Percentiles rank a stretch among this genome's conserved stretches.
These are phyloP conservation scores for Rutilus rutilus DNA, from an alignment of 2,113 vertebrate genomes.

Conservation along the genomic window DNA sequence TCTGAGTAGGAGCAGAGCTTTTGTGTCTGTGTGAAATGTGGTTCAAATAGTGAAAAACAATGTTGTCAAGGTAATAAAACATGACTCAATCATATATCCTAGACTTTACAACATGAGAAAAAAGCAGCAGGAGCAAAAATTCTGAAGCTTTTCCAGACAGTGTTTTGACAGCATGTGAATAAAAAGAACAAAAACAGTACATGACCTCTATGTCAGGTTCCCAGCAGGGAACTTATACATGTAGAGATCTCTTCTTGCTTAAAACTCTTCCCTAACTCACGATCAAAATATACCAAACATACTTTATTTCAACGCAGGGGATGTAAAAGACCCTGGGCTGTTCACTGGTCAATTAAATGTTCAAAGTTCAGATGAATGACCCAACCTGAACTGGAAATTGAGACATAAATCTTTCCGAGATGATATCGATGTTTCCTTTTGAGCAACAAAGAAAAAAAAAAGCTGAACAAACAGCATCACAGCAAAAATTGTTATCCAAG, in stretches of 20 bases:
- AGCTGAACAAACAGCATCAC: not conserved
- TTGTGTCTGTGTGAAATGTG: not conserved
- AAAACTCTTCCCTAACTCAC: not conserved
- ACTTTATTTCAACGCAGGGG: not conserved
- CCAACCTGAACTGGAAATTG: not conserved
- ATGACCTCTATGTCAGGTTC: slow-evolving; percentile 6
- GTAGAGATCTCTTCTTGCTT: not conserved
- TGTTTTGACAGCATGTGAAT: slow-evolving; percentile 8
- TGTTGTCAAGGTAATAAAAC: slow-evolving; percentile 26
- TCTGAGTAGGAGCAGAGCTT: not conserved
- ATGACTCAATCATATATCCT: slow-evolving; percentile 20
- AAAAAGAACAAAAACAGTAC: slow-evolving; percentile 3
- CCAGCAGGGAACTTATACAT: not conserved
- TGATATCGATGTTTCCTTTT: slow-evolving; percentile 25
- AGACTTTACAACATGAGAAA: slow-evolving; percentile 14
- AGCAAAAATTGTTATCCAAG: slow-evolving; percentile 27
- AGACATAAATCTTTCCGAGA: slow-evolving; percentile 24
- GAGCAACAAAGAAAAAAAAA: slow-evolving; percentile 6
- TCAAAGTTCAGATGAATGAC: slow-evolving; percentile 20
- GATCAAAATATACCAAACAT: not conserved
- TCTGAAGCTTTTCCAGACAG: slow-evolving; percentile 27
- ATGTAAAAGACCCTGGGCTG: slow-evolving; percentile 22
- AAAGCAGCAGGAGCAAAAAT: slow-evolving; percentile 6
- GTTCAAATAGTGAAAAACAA: slow-evolving; percentile 8
- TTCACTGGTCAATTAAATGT: not conserved